phyloP scores from a whole-genome alignment of 2,888 invertebrate species.

The Xestia rhomboidea region DNA sequence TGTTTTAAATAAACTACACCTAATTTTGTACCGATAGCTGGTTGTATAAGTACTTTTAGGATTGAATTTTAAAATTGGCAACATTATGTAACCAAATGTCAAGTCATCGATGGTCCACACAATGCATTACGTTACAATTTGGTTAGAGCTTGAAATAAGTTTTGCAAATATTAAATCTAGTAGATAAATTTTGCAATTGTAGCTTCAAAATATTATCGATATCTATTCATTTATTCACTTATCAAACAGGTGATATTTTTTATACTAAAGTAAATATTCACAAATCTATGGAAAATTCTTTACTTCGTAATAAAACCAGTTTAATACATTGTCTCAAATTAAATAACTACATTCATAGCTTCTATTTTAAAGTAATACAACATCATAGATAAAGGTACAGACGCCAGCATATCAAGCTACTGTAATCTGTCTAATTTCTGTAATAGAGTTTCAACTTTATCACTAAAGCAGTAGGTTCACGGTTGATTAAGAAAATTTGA shows the following conservation, averaged over 20 bases:
- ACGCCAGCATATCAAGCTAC: no score
- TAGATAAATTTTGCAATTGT: slow-evolving; percentile 17
- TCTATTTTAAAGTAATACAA: background rate
- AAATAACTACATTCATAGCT: background rate
- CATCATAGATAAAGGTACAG: background rate
- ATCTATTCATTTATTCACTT: slow-evolving; percentile 20
- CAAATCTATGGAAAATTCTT: background rate
- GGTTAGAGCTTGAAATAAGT: background rate
- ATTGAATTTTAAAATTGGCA: slow-evolving; percentile 18
- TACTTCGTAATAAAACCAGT: slow-evolving; percentile 3
- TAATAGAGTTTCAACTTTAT: no score
- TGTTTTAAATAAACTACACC: slow-evolving; percentile 72
- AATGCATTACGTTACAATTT: slow-evolving; percentile 17
- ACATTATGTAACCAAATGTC: slow-evolving; percentile 38
- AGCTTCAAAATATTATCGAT: slow-evolving; percentile 17
- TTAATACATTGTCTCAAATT: background rate
- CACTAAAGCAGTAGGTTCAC: no score
- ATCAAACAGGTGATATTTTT: background rate
- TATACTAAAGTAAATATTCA: slow-evolving; percentile 1
- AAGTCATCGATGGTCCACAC: slow-evolving; percentile 6
- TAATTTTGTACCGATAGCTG: slow-evolving; percentile 50
- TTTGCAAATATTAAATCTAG: slow-evolving; percentile 15
- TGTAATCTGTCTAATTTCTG: no score
- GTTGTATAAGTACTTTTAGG: slow-evolving; percentile 6
- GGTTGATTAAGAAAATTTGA: no score